Percentiles rank a stretch among this genome's conserved stretches.
Conservation (phyloP, 2,888 invertebrate genomes). For the Hylaea fasciaria region DNA sequence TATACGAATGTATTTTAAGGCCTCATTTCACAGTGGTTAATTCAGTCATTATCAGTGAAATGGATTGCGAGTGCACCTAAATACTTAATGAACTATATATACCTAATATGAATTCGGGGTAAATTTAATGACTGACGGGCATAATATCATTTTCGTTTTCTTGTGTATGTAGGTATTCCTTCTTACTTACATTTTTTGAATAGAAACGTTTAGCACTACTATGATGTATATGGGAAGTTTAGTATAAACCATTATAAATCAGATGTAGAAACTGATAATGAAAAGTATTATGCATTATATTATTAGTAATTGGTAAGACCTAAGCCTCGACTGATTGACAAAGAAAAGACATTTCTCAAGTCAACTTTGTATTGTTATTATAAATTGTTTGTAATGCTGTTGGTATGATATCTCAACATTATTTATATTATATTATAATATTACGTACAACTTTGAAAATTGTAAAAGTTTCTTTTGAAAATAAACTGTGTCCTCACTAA, state of each 20-base stretch:
- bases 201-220: no score
- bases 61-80: constrained; percentile 21
- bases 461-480: no score
- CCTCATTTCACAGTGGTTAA: constrained; percentile 24
- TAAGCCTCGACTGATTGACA: constrained; percentile 15
- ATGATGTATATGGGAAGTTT: no score
- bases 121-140: constrained; percentile 3
- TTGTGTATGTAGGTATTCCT: no score
- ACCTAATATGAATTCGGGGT: constrained; percentile 4
- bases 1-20: constrained; percentile 27
- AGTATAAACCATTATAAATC: not conserved
- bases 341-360: constrained; percentile 25
- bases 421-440: not conserved
- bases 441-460: not conserved
- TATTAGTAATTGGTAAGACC: constrained; percentile 8
- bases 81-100: no score
- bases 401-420: not conserved
- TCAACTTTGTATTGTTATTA: not conserved
- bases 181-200: not conserved
- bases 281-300: not conserved
- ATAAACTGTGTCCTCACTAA: no score
- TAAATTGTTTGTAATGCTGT: not conserved
- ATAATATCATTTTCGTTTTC: not conserved
- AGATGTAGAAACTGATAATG: not conserved
- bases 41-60: constrained; percentile 23